Evolutionary conservation across 2,797 vertebrate genomes (phyloP), one percentile per base, ranked within the genome.

Genomic region (Diplodus sargus): DNA sequence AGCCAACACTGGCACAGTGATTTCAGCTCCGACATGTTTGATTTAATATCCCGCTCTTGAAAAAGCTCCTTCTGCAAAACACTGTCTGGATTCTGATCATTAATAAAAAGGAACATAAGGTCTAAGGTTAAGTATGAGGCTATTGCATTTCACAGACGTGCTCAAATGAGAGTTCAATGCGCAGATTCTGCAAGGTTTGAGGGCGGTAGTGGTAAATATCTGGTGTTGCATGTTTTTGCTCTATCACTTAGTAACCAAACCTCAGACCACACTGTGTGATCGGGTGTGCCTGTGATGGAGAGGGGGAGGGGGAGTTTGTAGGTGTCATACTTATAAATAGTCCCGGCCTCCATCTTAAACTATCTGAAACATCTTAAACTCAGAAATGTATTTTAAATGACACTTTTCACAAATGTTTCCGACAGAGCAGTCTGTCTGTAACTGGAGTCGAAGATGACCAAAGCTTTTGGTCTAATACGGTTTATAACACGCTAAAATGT

Each of bases 241-340:
- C 82, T 8, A 74, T 87, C 83, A 69, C 89, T 66, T 80, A 86
- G 89, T 87, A 89, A 91, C 86, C 83, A 92, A 91, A 93, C 92
- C 93, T 90, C 93, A 92, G 89, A 93, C 90, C 90, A 87, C 88
- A 89, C 62, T 42, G 77, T 76, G 84, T 81, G 81, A 84, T 63
- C 75, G 70, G 74, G 73, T 72, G 42, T 14, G 79, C 54, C n/a
- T 79, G 56, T 64, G 76, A 48, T 56, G n/a, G 58, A 69, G 79
- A 75, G 25, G 64, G 78, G 52, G 57, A 61, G 43, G 23, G 56
- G 45, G n/a, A 39, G 69, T 73, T 58, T 68, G 81, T 71, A 74
- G 76, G 71, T 77, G 84, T 85, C 65, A 86, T 2, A 60, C 63
- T 82, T 87, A 89, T 77, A 91, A 90, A 93, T 90, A 92, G 82